These are phyloP conservation scores for Xestia c-nigrum DNA, from an alignment of 2,888 invertebrate genomes.

Conservation along the genomic window DNA sequence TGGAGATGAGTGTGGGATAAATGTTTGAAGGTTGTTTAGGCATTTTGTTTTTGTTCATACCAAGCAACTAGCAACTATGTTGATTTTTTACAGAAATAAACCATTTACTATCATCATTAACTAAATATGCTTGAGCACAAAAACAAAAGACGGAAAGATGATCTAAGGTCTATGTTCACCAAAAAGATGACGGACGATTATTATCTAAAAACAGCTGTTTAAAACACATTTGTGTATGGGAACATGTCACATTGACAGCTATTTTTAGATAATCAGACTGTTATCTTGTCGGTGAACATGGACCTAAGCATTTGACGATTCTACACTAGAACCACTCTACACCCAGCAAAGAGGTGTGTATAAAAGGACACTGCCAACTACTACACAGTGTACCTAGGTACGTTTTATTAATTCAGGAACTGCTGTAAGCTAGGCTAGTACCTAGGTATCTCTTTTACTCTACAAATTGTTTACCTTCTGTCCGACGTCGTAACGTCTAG, in stretches of 20 bases:
- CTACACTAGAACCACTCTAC: background rate
- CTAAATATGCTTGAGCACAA: background rate
- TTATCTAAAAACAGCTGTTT: no score
- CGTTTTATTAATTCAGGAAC: constrained; percentile 36
- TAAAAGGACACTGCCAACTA: background rate
- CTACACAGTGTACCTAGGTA: background rate
- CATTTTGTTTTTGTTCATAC: background rate
- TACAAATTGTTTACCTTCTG: constrained; percentile 28
- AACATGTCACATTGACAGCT: no score
- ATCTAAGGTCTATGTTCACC: no score
- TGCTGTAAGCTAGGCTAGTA: background rate
- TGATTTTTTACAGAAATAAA: background rate
- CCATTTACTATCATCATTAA: background rate
- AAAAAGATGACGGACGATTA: no score
- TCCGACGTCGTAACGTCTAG: constrained; percentile 37
- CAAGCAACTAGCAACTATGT: background rate
- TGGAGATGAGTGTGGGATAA: background rate
- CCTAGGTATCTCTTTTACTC: background rate
- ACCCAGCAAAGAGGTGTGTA: background rate
- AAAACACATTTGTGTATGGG: no score
- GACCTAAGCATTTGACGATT: constrained; percentile 1
- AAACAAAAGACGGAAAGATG: no score
- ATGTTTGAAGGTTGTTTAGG: background rate
- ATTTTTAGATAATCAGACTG: no score
- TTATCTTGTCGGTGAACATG: no score